A percentile compares a stretch with the other conserved stretches of the same genome.
Evolutionary conservation across 2,797 vertebrate genomes (phyloP).

Genomic region (Platalea minor): DNA sequence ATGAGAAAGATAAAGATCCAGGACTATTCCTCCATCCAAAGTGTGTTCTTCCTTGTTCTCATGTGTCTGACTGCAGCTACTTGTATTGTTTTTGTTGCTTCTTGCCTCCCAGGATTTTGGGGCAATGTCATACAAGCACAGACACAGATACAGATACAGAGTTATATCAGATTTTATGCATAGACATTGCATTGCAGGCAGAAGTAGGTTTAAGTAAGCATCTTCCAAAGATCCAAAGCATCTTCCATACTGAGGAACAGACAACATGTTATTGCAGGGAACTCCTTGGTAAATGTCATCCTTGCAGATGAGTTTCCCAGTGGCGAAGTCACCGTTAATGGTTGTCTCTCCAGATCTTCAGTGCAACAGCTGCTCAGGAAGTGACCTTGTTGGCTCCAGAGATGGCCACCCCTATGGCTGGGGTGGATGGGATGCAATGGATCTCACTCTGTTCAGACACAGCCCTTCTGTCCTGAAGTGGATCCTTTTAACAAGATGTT

Average conservation of each 20-base stretch:
- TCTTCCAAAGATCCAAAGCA: background rate
- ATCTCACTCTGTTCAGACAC: background rate
- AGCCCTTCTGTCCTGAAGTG: background rate
- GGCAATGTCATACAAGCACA: background rate
- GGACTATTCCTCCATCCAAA: background rate
- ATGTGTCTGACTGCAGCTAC: background rate
- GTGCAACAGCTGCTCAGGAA: background rate
- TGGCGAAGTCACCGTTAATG: fast-evolving
- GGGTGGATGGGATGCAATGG: background rate
- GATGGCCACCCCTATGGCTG: background rate
- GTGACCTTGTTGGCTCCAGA: background rate
- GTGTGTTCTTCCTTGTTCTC: background rate
- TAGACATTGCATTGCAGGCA: background rate
- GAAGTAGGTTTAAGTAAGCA: background rate
- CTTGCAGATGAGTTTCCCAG: background rate
- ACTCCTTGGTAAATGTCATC: background rate
- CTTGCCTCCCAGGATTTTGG: background rate
- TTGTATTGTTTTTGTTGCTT: background rate
- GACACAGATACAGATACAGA: background rate
- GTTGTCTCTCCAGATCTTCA: background rate
- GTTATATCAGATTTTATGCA: background rate
- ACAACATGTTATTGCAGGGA: background rate
- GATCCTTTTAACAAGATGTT: background rate
- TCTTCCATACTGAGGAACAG: background rate
- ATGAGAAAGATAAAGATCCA: background rate